Conservation (phyloP, 1,140 invertebrate genomes). For the Euura saliciscinereae region DNA sequence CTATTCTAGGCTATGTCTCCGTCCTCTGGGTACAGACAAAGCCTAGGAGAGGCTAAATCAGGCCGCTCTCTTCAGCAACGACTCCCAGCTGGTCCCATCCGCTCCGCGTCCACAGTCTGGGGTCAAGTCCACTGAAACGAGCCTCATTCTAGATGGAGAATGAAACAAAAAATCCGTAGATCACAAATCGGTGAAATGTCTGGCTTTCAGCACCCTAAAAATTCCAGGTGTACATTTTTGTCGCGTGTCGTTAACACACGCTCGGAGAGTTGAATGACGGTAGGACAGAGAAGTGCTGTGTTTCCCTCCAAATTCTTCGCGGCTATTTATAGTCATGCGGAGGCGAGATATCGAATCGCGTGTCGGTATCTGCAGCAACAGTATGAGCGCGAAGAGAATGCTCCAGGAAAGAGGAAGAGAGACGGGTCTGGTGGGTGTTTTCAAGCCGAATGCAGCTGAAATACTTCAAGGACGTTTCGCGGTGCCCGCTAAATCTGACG, state of each 20-base stretch:
- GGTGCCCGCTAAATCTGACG: neutral
- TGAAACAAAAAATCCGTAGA: too few relatives aligned
- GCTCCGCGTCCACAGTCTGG: neutral
- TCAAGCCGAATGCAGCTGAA: neutral
- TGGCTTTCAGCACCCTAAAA: neutral
- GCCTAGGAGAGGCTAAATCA: slow-evolving; percentile 60
- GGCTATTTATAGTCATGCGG: neutral
- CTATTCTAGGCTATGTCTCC: slow-evolving; percentile 61
- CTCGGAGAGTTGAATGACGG: neutral
- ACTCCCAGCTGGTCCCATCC: neutral
- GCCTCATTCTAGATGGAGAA: neutral
- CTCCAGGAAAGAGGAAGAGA: neutral
- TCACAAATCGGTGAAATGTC: too few relatives aligned
- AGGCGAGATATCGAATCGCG: neutral
- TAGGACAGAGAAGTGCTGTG: neutral
- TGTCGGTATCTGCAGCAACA: neutral
- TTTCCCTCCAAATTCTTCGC: neutral
- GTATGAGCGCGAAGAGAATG: neutral
- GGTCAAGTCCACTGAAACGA: neutral
- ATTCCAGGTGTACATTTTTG: neutral
- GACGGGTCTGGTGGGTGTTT: neutral
- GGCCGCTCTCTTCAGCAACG: slow-evolving; percentile 33
- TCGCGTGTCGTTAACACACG: neutral
- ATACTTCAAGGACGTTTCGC: neutral
- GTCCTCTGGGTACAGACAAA: slow-evolving; percentile 53